A percentile compares a stretch with the other conserved stretches of the same genome.
These are phyloP conservation scores for Mirza zaza DNA, from an alignment of 2,113 vertebrate species.

Conservation along the genomic window DNA sequence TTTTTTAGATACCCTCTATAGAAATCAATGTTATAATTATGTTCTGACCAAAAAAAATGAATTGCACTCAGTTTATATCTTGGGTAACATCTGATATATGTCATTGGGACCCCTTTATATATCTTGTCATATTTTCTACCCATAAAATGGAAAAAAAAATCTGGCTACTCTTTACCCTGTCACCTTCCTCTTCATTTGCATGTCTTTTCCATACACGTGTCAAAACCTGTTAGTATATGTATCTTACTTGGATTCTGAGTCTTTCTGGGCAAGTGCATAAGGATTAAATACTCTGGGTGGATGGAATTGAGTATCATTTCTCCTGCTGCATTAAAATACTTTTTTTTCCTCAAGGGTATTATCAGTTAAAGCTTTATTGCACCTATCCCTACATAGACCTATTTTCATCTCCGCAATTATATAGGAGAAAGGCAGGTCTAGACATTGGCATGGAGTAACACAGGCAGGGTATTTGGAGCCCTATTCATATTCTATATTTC, in stretches of 20 bases:
- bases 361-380: neutral
- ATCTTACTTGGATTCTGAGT: neutral
- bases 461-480: neutral
- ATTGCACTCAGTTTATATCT: neutral
- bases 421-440: neutral
- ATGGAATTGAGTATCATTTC: neutral
- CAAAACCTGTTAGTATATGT: neutral
- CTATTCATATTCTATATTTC: neutral
- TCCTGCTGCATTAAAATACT: neutral
- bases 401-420: neutral
- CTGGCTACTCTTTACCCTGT: neutral
- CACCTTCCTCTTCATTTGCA: neutral
- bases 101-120: neutral
- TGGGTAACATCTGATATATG: neutral
- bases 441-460: neutral
- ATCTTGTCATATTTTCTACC: neutral
- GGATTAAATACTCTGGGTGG: neutral
- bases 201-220: neutral
- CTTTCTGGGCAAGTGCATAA: neutral
- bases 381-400: neutral
- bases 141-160: neutral
- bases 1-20: neutral
- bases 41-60: neutral
- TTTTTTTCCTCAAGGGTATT: neutral
- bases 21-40: neutral